A percentile compares a stretch with the other conserved stretches of the same genome.
Conservation (phyloP, 2,797 vertebrate genomes). For the Furcifer pardalis region DNA sequence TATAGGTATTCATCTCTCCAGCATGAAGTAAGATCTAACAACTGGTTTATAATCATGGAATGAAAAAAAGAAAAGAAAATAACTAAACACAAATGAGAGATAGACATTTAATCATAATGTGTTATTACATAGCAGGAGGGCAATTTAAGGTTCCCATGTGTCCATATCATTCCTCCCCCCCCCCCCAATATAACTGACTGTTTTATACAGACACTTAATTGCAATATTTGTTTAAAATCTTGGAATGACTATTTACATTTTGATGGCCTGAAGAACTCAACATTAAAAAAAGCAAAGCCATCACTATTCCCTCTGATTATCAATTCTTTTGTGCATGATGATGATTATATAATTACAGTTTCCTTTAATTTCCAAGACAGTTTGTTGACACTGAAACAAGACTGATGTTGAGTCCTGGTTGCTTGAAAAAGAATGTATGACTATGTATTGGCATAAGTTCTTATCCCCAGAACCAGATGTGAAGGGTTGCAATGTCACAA, state of each 20-base stretch:
- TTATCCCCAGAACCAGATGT: not conserved
- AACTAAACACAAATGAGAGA: not conserved
- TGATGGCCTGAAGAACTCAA: conserved; percentile 57
- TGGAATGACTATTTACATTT: conserved; percentile 59
- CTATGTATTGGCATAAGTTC: not conserved
- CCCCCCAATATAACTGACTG: conserved; percentile 21
- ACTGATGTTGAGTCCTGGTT: conserved; percentile 29
- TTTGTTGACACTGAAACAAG: conserved; percentile 67
- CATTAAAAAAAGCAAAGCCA: conserved; percentile 48
- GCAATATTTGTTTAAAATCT: conserved; percentile 57
- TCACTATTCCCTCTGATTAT: conserved; percentile 46
- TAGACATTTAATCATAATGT: conserved; percentile 14
- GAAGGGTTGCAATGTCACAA: not conserved
- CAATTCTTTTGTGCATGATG: conserved; percentile 58
- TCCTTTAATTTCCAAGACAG: conserved; percentile 51
- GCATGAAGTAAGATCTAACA: not conserved
- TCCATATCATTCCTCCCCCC: conserved; percentile 26
- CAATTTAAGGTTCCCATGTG: conserved; percentile 26
- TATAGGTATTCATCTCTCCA: conserved; percentile 27
- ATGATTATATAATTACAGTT: conserved; percentile 66
- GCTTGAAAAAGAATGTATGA: not conserved
- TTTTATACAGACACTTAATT: conserved; percentile 50
- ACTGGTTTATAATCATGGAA: not conserved
- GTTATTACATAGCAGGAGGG: conserved; percentile 15
- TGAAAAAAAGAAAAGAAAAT: not conserved